These are phyloP conservation scores for Burhinus bistriatus DNA, from an alignment of 2,113 vertebrate genomes.

Conservation along the genomic window DNA sequence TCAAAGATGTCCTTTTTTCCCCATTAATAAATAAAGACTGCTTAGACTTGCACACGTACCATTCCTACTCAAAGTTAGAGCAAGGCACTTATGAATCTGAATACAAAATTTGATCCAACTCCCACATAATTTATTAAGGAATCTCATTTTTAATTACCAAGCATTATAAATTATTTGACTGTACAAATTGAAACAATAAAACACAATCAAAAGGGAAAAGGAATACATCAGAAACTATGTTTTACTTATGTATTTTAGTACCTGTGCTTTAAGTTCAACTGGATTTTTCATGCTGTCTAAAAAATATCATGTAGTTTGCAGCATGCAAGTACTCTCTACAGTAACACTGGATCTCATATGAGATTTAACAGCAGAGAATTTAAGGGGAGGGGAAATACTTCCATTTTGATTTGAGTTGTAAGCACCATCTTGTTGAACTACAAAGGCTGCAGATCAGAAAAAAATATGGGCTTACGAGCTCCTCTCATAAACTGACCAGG, in stretches of 20 bases:
- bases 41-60: neutral
- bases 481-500: neutral
- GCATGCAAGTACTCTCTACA: neutral
- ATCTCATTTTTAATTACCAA: neutral
- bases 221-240: neutral
- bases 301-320: neutral
- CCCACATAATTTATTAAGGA: neutral
- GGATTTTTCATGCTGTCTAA: neutral
- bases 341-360: neutral
- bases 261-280: neutral
- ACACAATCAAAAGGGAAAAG: neutral
- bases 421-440: slow-evolving; percentile 40
- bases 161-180: neutral
- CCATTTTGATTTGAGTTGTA: slow-evolving; percentile 40
- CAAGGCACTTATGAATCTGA: neutral
- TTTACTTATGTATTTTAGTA: neutral
- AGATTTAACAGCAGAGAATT: neutral
- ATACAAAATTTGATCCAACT: neutral
- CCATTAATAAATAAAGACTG: neutral
- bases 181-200: neutral
- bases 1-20: neutral
- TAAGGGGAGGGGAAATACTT: neutral
- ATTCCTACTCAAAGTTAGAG: neutral
- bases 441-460: neutral
- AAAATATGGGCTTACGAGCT: neutral